A percentile compares a stretch with the other conserved stretches of the same genome.
These are phyloP conservation scores for Galleria mellonella DNA, from an alignment of 1,140 invertebrate genomes.

Conservation along the genomic window DNA sequence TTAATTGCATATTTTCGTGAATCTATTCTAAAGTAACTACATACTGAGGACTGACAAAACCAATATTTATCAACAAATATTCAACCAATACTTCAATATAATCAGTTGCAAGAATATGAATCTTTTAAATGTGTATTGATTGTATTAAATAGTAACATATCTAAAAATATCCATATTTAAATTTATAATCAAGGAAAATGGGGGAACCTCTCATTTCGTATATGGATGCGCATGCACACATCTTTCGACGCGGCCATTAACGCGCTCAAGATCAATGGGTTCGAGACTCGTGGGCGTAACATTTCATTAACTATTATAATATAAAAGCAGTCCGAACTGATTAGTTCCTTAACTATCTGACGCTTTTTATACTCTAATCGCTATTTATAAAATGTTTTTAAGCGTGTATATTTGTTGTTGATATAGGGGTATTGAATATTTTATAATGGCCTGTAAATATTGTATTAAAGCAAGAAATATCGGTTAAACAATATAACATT, in stretches of 20 bases:
- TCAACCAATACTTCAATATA: too few relatives aligned
- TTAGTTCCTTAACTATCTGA: constrained; percentile 41
- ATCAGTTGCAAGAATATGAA: too few relatives aligned
- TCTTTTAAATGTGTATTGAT: constrained; percentile 18
- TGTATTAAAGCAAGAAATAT: too few relatives aligned
- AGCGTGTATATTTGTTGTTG: constrained; percentile 3
- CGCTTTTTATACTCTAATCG: constrained; percentile 24
- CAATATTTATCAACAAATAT: too few relatives aligned
- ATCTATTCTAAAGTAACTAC: too few relatives aligned
- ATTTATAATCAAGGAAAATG: constrained; percentile 37
- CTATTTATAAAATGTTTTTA: constrained; percentile 24
- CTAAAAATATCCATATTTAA: constrained; percentile 30
- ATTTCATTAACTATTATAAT: constrained; percentile 66
- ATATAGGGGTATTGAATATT: too few relatives aligned
- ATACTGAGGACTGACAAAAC: too few relatives aligned
- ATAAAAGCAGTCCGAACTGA: constrained; percentile 54
- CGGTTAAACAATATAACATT: too few relatives aligned
- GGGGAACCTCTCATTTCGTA: constrained; percentile 21
- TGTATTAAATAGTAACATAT: constrained; percentile 17
- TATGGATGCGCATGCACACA: constrained; percentile 30
- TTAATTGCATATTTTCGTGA: too few relatives aligned
- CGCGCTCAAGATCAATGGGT: constrained; percentile 50
- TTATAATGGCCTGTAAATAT: too few relatives aligned
- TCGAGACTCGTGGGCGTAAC: constrained; percentile 50
- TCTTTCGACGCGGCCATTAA: constrained; percentile 51